A percentile compares a stretch with the other conserved stretches of the same genome.
phyloP scores from a whole-genome alignment of 2,888 invertebrate species.

The Latheticus oryzae region DNA sequence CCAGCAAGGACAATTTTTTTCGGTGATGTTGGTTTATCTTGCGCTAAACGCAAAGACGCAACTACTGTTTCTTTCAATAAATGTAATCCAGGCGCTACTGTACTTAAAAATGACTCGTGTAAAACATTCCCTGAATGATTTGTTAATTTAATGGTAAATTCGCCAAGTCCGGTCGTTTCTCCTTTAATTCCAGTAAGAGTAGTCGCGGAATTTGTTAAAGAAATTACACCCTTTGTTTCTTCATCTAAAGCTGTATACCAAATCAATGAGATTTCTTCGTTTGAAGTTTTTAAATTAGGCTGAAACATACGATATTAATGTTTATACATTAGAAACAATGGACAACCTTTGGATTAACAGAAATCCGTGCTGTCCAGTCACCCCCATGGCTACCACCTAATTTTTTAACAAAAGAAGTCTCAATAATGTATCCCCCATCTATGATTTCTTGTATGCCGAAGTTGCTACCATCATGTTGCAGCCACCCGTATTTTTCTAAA shows the following conservation, averaged over 20 bases:
- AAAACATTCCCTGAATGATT: slow-evolving; percentile 69
- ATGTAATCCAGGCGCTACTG: slow-evolving; percentile 77
- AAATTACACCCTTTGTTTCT: slow-evolving; percentile 71
- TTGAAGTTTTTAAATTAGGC: slow-evolving; percentile 20
- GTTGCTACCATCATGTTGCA: slow-evolving; percentile 89
- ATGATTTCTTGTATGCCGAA: slow-evolving; percentile 93
- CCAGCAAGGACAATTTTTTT: slow-evolving; percentile 73
- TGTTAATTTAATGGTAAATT: slow-evolving; percentile 75
- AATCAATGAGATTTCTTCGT: slow-evolving; percentile 74
- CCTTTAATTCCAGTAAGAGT: slow-evolving; percentile 76
- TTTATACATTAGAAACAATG: too few relatives aligned
- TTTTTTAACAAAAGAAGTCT: slow-evolving; percentile 90
- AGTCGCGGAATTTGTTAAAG: slow-evolving; percentile 68
- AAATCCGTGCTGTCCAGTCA: slow-evolving; percentile 91
- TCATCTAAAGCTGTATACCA: slow-evolving; percentile 89
- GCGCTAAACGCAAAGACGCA: slow-evolving; percentile 74
- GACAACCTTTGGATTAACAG: slow-evolving; percentile 70
- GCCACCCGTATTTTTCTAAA: slow-evolving; percentile 88
- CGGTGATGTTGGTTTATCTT: slow-evolving; percentile 67
- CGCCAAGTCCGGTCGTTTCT: slow-evolving; percentile 80
- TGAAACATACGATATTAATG: too few relatives aligned
- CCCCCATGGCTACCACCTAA: slow-evolving; percentile 85
- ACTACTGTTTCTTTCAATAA: slow-evolving; percentile 81
- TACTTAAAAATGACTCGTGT: slow-evolving; percentile 80
- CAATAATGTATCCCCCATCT: slow-evolving; percentile 81